Evolutionary conservation across 2,888 invertebrate species (phyloP), one percentile per base, ranked within the genome.

Genomic region (Mythimna ferrago): DNA sequence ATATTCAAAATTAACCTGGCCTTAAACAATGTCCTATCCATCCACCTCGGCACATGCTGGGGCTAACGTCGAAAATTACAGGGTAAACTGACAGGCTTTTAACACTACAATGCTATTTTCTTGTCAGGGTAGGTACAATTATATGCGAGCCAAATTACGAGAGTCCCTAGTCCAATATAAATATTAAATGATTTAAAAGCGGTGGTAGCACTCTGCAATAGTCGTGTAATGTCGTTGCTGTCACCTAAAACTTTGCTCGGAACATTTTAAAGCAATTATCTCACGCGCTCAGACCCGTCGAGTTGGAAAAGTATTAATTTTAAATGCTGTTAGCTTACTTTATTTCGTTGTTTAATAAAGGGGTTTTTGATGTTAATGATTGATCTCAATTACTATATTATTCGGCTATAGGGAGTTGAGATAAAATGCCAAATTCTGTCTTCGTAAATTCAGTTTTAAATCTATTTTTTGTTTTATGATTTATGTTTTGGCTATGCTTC

Each of bases 221-320:
- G 58, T 70, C 69, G 60, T 68, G 54, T 71, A 66, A 75, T 61
- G 68, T 82, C 71, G 66, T 60, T 63, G 68, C 66, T 75, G 79
- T 66, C 71, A 64, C 68, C 48, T 71, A 72, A 78, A 81, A 82
- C 71, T 79, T 81, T 72, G 51, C 61, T 56, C 35, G 64, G 58
- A 72, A 75, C 68, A 71, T 82, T 81, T 82, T 78, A 82, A 82
- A 82, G 71, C 71, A 82, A 81, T 82, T 81, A 81, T 71, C 68
- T 78, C 60, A 70, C 76, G 66, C 66, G 76, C 61, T 72, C 81
- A 68, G 67, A 60, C 14, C 60, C 65, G 65, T 10, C 32, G 63
- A 60, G 73, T 73, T 76, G 66, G 44, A 62, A 65, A 65, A 63
- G 76, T 81, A 77, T 77, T 66, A 60, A 69, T 68, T 71, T 80